phyloP scores from a whole-genome alignment of 2,113 vertebrate species.

The Pachycephala philippinensis region DNA sequence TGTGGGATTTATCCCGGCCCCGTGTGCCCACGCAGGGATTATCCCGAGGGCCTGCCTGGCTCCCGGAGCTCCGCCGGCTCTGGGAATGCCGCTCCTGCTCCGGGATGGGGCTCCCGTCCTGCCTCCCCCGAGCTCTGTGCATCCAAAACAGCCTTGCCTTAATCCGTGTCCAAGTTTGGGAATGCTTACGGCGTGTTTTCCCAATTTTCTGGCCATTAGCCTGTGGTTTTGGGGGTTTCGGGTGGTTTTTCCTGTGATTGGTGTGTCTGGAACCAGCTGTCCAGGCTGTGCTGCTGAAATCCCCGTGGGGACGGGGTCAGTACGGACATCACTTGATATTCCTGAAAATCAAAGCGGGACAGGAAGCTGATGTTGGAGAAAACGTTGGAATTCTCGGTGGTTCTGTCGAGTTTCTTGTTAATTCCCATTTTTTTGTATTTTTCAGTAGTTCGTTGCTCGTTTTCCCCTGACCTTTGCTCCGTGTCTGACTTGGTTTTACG shows the following conservation, averaged over 20 bases:
- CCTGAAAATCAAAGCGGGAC: background rate
- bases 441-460: background rate
- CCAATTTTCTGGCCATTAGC: rapidly evolving
- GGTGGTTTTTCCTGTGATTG: background rate
- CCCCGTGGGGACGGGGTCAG: rapidly evolving
- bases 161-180: background rate
- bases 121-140: background rate
- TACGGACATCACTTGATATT: background rate
- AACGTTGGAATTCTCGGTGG: background rate
- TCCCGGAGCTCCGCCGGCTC: background rate
- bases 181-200: rapidly evolving
- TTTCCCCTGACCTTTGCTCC: background rate
- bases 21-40: background rate
- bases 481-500: background rate
- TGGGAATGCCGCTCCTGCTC: background rate
- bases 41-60: background rate
- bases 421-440: background rate
- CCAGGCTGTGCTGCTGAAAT: background rate
- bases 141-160: background rate
- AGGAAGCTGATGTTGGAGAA: background rate
- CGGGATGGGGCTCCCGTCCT: background rate
- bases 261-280: background rate
- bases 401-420: rapidly evolving
- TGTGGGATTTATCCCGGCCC: background rate
- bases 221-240: background rate